These are phyloP conservation scores for Psittacula echo DNA, from an alignment of 2,797 vertebrate species.

Conservation along the genomic window DNA sequence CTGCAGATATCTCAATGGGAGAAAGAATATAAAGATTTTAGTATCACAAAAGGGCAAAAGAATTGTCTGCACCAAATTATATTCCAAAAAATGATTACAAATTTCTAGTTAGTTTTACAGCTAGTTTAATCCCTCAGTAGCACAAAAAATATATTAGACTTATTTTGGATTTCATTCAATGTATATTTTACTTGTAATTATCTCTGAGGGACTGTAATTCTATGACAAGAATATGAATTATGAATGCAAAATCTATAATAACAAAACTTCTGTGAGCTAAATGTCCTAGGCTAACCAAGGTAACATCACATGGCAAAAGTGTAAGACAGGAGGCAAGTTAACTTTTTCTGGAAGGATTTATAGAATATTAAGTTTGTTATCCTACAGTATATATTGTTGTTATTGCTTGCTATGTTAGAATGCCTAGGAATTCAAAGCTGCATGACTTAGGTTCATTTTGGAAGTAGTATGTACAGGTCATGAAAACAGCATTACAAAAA, in stretches of 20 bases:
- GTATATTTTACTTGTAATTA: conserved; percentile 14
- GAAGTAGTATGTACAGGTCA: neutral
- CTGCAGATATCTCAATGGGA: neutral
- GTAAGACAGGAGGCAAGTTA: neutral
- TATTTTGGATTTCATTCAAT: neutral
- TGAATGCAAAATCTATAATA: conserved; percentile 15
- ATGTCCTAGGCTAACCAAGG: neutral
- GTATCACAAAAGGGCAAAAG: neutral
- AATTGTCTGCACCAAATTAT: neutral
- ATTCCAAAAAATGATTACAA: neutral
- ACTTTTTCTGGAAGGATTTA: neutral
- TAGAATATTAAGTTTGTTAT: neutral
- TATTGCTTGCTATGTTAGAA: neutral
- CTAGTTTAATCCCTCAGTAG: neutral
- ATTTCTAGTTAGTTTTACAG: neutral
- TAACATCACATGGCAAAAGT: neutral
- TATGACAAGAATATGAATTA: conserved; percentile 30
- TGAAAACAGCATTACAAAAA: conserved; percentile 28
- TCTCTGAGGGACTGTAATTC: neutral
- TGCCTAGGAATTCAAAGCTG: neutral
- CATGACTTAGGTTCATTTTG: neutral
- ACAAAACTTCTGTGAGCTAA: neutral
- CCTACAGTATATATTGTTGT: neutral
- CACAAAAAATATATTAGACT: neutral
- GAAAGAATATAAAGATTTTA: neutral